Evolutionary conservation across 2,888 invertebrate species (phyloP).

Genomic region (Tortrix viridana): DNA sequence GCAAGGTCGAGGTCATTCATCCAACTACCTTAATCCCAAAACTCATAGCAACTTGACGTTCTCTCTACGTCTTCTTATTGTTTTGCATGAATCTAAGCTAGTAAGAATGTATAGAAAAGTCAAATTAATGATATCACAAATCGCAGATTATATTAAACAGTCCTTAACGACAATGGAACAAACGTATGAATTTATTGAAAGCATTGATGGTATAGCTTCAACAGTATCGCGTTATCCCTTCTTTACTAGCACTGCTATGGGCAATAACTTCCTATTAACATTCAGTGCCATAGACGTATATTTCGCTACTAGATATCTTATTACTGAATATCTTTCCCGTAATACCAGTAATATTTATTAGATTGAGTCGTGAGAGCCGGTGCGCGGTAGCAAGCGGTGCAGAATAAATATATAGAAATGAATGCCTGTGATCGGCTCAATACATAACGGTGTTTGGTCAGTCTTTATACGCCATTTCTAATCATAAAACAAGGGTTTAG

Average conservation of each 20-base stretch:
- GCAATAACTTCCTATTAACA: conserved; percentile 71
- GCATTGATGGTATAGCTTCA: conserved; percentile 17
- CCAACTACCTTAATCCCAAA: no score
- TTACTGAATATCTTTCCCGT: conserved; percentile 72
- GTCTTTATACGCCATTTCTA: conserved; percentile 28
- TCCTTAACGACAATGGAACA: background rate
- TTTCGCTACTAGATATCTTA: conserved; percentile 73
- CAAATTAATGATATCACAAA: background rate
- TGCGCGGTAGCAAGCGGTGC: conserved; percentile 67
- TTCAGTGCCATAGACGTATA: conserved; percentile 57
- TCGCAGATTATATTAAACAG: conserved; percentile 12
- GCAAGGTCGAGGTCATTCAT: no score
- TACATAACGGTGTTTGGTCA: conserved; percentile 54
- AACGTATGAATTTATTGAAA: conserved; percentile 15
- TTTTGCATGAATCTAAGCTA: background rate
- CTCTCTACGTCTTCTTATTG: no score
- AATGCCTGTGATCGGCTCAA: conserved; percentile 52
- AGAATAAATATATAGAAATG: conserved; percentile 74
- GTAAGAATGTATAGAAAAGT: background rate
- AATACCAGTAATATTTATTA: conserved; percentile 78
- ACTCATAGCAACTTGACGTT: no score
- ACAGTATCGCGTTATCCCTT: conserved; percentile 38
- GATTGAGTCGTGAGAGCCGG: conserved; percentile 80
- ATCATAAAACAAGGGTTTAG: conserved; percentile 15
- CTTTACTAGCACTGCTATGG: conserved; percentile 50